phyloP scores from a whole-genome alignment of 2,113 vertebrate genomes.

The Hystrix cristata region DNA sequence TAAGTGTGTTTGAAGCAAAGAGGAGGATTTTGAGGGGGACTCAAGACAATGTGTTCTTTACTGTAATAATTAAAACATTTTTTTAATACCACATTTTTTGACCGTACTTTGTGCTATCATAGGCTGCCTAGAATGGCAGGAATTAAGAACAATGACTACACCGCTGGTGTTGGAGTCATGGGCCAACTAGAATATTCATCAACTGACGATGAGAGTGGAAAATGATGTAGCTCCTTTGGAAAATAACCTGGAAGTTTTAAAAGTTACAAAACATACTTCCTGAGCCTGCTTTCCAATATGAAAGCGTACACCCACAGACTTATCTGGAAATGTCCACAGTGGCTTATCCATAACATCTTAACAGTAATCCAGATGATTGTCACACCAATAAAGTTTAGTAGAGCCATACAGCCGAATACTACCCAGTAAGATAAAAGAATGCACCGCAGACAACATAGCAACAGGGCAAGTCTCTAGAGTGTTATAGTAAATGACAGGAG shows the following conservation, averaged over 20 bases:
- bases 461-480: neutral
- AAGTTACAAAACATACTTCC: neutral
- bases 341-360: neutral
- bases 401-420: neutral
- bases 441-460: too few species aligned
- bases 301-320: neutral
- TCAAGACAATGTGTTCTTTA: neutral
- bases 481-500: neutral
- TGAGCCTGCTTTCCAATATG: neutral
- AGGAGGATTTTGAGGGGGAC: neutral
- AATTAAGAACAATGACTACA: neutral
- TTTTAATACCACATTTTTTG: neutral
- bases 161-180: neutral
- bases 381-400: neutral
- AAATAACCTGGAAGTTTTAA: neutral
- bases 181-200: neutral
- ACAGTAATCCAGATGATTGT: too few species aligned
- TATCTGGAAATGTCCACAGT: neutral
- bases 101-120: neutral
- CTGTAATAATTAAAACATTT: neutral
- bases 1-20: neutral
- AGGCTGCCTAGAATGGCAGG: neutral
- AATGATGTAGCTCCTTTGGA: neutral
- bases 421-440: neutral
- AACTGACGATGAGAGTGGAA: neutral